phyloP scores from a whole-genome alignment of 2,888 invertebrate genomes.

The Aethes cnicana region DNA sequence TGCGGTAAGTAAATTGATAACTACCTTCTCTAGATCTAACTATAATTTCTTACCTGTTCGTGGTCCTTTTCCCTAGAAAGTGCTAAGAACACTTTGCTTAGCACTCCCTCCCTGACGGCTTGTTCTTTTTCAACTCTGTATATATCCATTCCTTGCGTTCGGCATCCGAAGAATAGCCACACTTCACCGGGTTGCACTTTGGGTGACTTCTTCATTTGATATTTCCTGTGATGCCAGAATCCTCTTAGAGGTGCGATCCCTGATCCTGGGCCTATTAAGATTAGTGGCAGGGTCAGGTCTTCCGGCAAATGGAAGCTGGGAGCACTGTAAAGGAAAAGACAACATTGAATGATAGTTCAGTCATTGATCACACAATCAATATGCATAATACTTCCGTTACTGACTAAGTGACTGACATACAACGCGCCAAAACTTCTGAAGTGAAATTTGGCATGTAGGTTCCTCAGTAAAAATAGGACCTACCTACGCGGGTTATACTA shows the following conservation, averaged over 20 bases:
- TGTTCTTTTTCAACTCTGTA: constrained; percentile 90
- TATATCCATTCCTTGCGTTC: constrained; percentile 89
- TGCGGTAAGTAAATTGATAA: too few species aligned
- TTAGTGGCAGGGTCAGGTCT: constrained; percentile 88
- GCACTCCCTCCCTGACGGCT: constrained; percentile 85
- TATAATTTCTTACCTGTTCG: constrained; percentile 84
- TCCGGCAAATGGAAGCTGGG: constrained; percentile 92
- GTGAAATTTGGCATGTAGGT: too few species aligned
- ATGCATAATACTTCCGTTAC: too few species aligned
- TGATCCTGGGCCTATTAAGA: constrained; percentile 95
- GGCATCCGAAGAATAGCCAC: constrained; percentile 94
- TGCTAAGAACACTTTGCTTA: constrained; percentile 89
- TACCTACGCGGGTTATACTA: too few species aligned
- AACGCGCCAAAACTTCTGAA: too few species aligned
- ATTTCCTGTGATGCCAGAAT: constrained; percentile 92
- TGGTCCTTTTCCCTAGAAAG: constrained; percentile 89
- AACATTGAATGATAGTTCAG: not conserved
- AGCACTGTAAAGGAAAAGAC: constrained; percentile 83
- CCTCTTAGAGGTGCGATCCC: constrained; percentile 97
- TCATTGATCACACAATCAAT: too few species aligned
- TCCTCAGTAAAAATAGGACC: too few species aligned
- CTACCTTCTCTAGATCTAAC: too few species aligned
- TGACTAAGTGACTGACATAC: too few species aligned
- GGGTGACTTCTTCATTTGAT: constrained; percentile 47
- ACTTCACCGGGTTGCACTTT: constrained; percentile 70